Evolutionary conservation across 2,797 vertebrate species (phyloP).

Genomic region (Odontamblyopus rebecca): DNA sequence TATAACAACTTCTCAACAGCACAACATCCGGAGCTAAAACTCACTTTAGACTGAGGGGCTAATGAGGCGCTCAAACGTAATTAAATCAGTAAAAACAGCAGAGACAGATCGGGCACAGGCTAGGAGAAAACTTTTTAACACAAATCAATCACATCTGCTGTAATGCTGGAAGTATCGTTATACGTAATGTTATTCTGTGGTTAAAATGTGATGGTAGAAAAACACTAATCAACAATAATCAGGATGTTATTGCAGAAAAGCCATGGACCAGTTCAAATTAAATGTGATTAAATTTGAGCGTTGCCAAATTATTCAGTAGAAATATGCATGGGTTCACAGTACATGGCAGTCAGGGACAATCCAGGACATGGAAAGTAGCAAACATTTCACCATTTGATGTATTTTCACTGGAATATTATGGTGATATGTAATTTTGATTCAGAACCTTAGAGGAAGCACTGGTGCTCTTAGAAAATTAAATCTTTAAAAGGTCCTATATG

Average conservation of each 20-base stretch:
- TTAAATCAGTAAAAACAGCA: constrained; percentile 25
- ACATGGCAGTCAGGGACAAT: too few species aligned
- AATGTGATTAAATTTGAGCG: too few species aligned
- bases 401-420: too few species aligned
- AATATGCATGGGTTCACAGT: too few species aligned
- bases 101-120: constrained; percentile 4
- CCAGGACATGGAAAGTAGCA: too few species aligned
- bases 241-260: neutral
- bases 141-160: neutral
- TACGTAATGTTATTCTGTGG: neutral
- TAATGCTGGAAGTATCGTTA: neutral
- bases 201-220: neutral
- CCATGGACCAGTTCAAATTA: too few species aligned
- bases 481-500: too few species aligned
- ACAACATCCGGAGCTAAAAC: constrained; percentile 13
- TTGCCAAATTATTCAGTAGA: too few species aligned
- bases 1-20: constrained; percentile 3
- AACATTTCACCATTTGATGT: too few species aligned
- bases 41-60: constrained; percentile 15
- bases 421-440: too few species aligned
- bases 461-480: too few species aligned
- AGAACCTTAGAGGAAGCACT: too few species aligned
- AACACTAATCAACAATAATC: neutral
- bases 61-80: constrained; percentile 28
- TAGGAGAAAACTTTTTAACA: neutral